phyloP scores from a whole-genome alignment of 2,113 vertebrate species.

The Hippopotamus amphibius region DNA sequence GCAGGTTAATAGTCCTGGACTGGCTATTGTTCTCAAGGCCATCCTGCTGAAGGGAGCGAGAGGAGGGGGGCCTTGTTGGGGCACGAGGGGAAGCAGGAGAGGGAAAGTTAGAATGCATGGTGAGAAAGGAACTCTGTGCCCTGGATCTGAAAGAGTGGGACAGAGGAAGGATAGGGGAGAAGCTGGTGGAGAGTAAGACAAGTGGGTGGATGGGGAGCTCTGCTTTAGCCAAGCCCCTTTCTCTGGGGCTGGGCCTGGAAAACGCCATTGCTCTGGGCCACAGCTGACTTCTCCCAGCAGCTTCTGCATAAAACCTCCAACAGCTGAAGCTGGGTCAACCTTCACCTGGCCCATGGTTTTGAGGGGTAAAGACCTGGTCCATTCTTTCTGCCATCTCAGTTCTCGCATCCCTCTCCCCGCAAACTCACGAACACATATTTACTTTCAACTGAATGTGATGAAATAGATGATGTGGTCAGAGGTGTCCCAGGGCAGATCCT shows the following conservation, averaged over 20 bases:
- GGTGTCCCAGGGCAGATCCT: neutral
- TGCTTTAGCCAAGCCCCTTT: neutral
- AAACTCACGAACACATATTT: neutral
- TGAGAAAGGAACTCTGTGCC: neutral
- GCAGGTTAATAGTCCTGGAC: neutral
- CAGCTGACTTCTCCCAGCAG: neutral
- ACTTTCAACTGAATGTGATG: neutral
- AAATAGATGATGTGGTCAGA: neutral
- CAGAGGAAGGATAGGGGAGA: neutral
- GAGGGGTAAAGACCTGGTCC: neutral
- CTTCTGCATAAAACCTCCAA: neutral
- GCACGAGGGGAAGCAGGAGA: neutral
- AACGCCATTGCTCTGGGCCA: neutral
- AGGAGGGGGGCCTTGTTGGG: neutral
- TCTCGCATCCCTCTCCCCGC: neutral
- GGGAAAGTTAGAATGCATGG: neutral
- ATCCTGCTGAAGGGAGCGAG: neutral
- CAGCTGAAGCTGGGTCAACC: neutral
- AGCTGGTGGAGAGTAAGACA: too few species aligned
- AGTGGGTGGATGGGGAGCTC: neutral
- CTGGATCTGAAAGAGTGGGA: neutral
- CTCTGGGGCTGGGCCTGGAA: neutral
- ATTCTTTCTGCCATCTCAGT: neutral
- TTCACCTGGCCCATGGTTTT: neutral
- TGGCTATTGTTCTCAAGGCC: neutral